Evolutionary conservation across 2,797 vertebrate genomes (phyloP), one percentile per base, ranked within the genome.

Genomic region (Danio albolineatus): DNA sequence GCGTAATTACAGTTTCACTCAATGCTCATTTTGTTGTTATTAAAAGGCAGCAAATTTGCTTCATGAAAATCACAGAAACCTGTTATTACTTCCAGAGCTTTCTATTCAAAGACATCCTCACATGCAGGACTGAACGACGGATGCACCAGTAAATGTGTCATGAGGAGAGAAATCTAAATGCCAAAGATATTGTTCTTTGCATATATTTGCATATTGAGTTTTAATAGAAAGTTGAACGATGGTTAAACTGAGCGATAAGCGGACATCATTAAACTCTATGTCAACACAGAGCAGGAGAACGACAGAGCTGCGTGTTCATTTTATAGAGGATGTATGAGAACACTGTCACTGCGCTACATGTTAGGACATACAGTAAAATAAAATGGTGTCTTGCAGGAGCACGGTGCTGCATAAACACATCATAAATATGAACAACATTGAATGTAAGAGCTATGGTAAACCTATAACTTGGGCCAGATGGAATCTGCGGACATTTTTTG

Each of bases 211-310:
- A 56, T 44, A 38, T 17, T 5, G 2, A 1, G 36, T 17, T 9
- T 13, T 19, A 66, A 76, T 56, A 43, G 3, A 10, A 72, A 56
- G 39, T 10, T 56, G 38, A 1, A 56, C 28, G 6, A 36, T n/a
- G 51, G 38, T 71, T 19, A 19, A 73, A 7, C 10, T 13, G 54
- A 49, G 44, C 41, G 73, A 76, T 48, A 77, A 48, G 10, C 57
- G 7, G 2, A 19, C 10, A 16, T 59, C 2, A 17, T 54, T 12
- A 65, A 21, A 2, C 28, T 28, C 36, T 54, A 3, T 39, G 48
- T 76, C 38, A 54, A 65, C 73, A 39, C 3, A 19, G 17, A 43
- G 5, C 46, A n/a, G 8, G 44, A 41, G 38, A 67, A 57, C 1
- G 53, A 67, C 48, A 53, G 17, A 49, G 19, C 4, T 53, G 74